Conservation (phyloP, 2,113 vertebrate species). For the Himantopus leucocephalus region DNA sequence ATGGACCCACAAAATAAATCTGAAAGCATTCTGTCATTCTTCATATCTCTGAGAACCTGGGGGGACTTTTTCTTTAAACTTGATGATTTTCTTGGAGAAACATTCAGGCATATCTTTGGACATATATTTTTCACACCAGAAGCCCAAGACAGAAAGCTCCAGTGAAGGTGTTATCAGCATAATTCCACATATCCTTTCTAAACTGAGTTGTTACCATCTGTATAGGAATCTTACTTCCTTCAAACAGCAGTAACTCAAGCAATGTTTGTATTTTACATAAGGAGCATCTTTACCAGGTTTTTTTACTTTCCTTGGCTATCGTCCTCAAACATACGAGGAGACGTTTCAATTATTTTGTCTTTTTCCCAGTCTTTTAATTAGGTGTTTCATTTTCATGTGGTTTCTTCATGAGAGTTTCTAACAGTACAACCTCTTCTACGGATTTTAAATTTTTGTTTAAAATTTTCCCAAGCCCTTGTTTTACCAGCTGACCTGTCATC, state of each 20-base stretch:
- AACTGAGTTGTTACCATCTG: neutral
- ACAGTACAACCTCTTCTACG: neutral
- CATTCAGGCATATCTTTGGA: neutral
- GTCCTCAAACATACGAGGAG: accelerated
- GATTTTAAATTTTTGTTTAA: neutral
- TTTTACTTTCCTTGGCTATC: neutral
- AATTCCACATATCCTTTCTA: neutral
- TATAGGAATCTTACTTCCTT: neutral
- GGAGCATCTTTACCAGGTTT: neutral
- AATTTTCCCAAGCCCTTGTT: neutral
- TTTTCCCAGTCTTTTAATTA: neutral
- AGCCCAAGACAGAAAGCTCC: neutral
- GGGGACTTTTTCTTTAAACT: neutral
- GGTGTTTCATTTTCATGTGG: neutral
- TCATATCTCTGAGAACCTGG: neutral
- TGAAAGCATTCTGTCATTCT: neutral
- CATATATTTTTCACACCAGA: neutral
- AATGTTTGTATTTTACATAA: neutral
- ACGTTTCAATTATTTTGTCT: neutral
- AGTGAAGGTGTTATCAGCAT: neutral
- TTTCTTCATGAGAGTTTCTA: neutral
- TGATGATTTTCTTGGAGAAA: neutral
- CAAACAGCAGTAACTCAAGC: neutral
- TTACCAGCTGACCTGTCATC: neutral
- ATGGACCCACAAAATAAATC: neutral